Evolutionary conservation across 2,113 vertebrate genomes (phyloP).

Genomic region (Erinaceus europaeus): DNA sequence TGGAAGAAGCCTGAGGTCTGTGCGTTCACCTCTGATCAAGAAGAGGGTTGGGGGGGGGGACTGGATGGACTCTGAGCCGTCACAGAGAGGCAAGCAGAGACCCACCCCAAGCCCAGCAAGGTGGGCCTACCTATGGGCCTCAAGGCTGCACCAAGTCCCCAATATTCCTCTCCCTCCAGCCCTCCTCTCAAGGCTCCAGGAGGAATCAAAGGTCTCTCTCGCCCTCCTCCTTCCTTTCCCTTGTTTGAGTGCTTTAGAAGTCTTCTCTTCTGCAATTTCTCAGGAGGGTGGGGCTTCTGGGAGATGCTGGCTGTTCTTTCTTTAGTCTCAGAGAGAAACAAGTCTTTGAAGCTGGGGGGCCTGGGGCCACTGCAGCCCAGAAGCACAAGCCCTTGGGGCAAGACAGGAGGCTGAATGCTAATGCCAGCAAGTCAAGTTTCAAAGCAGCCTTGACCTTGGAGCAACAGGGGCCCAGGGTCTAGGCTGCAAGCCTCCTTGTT

Average conservation of each 20-base stretch:
- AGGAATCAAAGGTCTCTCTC: background rate
- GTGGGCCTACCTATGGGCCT: no score
- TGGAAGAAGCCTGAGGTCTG: no score
- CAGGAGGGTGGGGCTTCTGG: constrained; percentile 11
- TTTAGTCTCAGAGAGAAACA: constrained; percentile 42
- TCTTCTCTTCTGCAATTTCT: background rate
- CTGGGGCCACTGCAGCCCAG: background rate
- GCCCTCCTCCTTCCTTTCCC: background rate
- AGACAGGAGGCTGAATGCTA: background rate
- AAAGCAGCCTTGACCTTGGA: background rate
- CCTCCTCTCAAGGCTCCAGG: background rate
- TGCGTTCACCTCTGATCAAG: no score
- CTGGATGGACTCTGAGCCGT: no score
- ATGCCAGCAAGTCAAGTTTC: background rate
- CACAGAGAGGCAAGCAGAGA: background rate
- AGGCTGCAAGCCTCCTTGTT: background rate
- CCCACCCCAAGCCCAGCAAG: background rate
- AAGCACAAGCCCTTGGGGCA: background rate
- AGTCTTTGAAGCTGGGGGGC: constrained; percentile 21
- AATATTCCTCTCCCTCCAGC: background rate
- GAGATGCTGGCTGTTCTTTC: background rate
- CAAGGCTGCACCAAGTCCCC: no score
- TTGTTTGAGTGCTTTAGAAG: background rate
- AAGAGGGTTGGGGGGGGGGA: no score
- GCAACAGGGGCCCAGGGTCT: background rate